These are phyloP conservation scores for Zapus hudsonius DNA, from an alignment of 2,113 vertebrate genomes.

Conservation along the genomic window DNA sequence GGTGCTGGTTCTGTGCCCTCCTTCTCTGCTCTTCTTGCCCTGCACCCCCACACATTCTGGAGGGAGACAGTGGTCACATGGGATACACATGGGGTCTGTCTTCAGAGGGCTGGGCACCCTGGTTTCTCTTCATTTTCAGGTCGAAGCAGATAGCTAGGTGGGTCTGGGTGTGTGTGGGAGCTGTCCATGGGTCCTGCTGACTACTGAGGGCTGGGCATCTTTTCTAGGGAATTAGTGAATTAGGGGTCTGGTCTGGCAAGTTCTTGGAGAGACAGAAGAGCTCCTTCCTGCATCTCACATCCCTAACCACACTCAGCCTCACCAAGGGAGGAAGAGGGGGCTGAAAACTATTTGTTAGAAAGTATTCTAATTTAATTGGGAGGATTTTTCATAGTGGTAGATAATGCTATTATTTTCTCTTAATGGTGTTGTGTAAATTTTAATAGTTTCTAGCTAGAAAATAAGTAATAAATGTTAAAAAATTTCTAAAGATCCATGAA, in stretches of 20 bases:
- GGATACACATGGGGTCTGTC: not conserved
- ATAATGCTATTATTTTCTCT: not conserved
- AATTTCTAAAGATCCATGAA: not conserved
- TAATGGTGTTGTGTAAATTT: not conserved
- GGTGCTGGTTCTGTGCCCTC: not conserved
- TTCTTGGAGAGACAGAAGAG: not conserved
- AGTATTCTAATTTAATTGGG: not conserved
- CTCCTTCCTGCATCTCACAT: not conserved
- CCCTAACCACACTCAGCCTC: accelerated
- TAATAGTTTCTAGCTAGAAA: not conserved
- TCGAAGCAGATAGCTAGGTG: not conserved
- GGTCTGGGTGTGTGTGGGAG: not conserved
- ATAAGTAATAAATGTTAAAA: not conserved
- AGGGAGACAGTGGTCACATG: too few relatives aligned
- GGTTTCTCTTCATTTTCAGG: not conserved
- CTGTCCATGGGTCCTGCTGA: not conserved
- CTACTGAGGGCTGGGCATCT: not conserved
- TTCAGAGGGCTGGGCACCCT: not conserved
- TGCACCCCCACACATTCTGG: too few relatives aligned
- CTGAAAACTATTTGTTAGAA: not conserved
- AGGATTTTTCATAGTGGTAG: not conserved
- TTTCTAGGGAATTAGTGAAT: not conserved
- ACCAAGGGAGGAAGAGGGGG: too few relatives aligned
- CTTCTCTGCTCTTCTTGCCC: not conserved
- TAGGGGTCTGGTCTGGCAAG: not conserved